A percentile compares a stretch with the other conserved stretches of the same genome.
Conservation (phyloP, 2,113 vertebrate species). For the Brachyistius frenatus region DNA sequence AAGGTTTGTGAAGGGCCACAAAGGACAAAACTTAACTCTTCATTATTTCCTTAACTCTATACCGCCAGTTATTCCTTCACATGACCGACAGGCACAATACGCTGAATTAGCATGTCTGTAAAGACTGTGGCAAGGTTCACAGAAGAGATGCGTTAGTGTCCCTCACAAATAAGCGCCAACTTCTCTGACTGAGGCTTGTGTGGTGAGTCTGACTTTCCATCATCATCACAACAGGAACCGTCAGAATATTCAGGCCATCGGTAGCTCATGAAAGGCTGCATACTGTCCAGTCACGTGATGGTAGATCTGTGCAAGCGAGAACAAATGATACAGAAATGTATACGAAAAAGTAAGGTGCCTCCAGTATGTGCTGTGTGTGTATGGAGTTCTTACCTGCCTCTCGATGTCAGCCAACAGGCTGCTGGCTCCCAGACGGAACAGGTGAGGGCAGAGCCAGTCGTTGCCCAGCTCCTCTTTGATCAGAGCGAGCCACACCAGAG, state of each 20-base stretch:
- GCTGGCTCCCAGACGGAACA: slow-evolving; percentile 97
- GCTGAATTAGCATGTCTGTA: neutral
- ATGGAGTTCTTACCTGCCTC: slow-evolving; percentile 86
- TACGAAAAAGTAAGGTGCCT: neutral
- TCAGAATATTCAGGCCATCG: slow-evolving; percentile 85
- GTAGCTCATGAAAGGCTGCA: slow-evolving; percentile 90
- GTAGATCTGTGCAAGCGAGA: slow-evolving; percentile 88
- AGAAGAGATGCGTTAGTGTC: neutral
- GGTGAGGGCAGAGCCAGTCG: slow-evolving; percentile 90
- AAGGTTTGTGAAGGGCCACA: too few species aligned
- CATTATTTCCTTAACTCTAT: too few species aligned
- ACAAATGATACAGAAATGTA: neutral
- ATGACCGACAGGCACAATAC: neutral
- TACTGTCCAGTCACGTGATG: slow-evolving; percentile 93
- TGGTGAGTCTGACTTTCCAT: slow-evolving; percentile 27
- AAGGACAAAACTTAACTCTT: too few species aligned
- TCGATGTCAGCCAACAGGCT: slow-evolving; percentile 93
- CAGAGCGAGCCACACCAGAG: slow-evolving; percentile 91
- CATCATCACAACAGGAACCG: neutral
- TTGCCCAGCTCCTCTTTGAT: slow-evolving; percentile 94
- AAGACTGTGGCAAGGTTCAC: neutral
- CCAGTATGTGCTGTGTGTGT: neutral
- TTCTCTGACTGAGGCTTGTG: neutral
- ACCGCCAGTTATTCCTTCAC: too few species aligned
- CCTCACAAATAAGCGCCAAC: neutral